phyloP scores from a whole-genome alignment of 1,140 invertebrate genomes.

The Sinella curviseta region DNA sequence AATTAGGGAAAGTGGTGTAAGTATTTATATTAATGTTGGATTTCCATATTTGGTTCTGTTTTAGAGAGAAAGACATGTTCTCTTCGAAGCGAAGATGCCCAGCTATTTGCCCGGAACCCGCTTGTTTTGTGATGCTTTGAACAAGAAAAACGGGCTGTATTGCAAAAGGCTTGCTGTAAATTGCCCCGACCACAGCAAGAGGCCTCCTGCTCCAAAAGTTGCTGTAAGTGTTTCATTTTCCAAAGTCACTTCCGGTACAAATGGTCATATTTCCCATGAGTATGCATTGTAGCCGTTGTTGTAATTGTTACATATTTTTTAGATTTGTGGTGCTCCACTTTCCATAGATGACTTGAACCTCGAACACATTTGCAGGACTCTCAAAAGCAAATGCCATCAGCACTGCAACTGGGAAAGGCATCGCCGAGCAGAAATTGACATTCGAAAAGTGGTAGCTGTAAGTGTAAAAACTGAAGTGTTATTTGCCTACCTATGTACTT shows the following conservation, averaged over 20 bases:
- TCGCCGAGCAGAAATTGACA: constrained; percentile 76
- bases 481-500: not conserved
- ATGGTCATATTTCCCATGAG: not conserved
- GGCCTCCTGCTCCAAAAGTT: not conserved
- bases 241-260: too few relatives aligned
- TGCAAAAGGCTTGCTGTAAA: constrained; percentile 92
- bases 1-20: not conserved
- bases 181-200: constrained; percentile 86
- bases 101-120: constrained; percentile 61
- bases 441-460: constrained; percentile 46
- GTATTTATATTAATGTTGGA: not conserved
- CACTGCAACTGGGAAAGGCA: constrained; percentile 96
- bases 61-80: constrained; percentile 91
- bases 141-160: constrained; percentile 83
- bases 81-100: constrained; percentile 76
- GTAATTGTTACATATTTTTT: not conserved
- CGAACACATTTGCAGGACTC: constrained; percentile 67
- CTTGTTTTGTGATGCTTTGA: constrained; percentile 98
- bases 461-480: not conserved
- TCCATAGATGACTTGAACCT: not conserved
- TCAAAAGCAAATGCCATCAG: constrained; percentile 85
- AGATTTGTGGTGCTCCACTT: not conserved
- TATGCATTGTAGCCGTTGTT: not conserved
- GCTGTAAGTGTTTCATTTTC: too few relatives aligned
- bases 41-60: constrained; percentile 47